Base-by-base conservation (phyloP, 2,888 invertebrate genomes). In the Andrena praecox region DNA sequence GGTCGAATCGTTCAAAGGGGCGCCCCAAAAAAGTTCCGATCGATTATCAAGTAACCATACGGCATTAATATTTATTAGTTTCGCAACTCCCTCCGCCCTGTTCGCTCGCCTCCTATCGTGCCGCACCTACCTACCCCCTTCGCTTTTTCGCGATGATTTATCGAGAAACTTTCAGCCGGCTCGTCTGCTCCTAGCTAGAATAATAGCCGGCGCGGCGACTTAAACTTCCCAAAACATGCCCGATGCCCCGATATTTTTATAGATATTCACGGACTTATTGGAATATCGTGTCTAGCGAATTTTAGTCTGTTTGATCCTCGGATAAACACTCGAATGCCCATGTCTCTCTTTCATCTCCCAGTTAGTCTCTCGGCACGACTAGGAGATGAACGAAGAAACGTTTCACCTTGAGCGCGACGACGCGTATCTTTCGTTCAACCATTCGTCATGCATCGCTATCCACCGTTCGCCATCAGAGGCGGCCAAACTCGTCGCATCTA, bases 11-110 rank as follows among this genome's bases (percentile, higher is more conserved):
- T 75, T 54, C 10, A 62, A 31, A 33, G 27, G n/a, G 20, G 33
- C n/a, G 33, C 10, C n/a, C 29, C 59, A n/a, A 4, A 5, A 50
- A 76, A 27, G 72, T 85, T 72, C 24, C 79, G 78, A 90, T 90
- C 85, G 89, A 87, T 87, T 86, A 86, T 83, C 74, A 86, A 88
- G 86, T 86, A 85, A 85, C 87, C 85, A 78, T 74, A 71, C 86
- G 80, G 85, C 90, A 91, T 91, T 91, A 89, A 91, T 91, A 92
- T 92, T 91, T 92, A 92, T 91, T 91, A 91, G 91, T 89, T 88
- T 85, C 89, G 85, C 87, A 91, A 90, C 89, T 91, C 84, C 67
- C 70, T 75, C 67, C 60, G 20, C 24, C 66, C 42, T 42, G 35
- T 35, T 10, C 35, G 35, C 8, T 33, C 33, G 33, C 33, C 33